Conservation (phyloP, 2,113 vertebrate genomes). For the Pogona vitticeps region DNA sequence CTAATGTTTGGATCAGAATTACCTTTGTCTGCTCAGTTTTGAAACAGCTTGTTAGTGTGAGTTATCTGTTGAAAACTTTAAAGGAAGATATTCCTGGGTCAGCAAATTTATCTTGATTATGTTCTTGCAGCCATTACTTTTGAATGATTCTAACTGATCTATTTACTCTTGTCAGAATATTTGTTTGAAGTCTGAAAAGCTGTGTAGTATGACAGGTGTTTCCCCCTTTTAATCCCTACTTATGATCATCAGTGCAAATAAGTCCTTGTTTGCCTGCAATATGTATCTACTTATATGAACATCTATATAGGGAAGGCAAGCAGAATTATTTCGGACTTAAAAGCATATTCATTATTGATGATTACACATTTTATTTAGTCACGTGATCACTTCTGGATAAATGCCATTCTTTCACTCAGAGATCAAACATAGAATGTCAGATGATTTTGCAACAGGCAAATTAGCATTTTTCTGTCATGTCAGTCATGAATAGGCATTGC, state of each 20-base stretch:
- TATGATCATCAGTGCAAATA: background rate
- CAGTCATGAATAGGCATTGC: constrained; percentile 14
- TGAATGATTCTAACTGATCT: constrained; percentile 46
- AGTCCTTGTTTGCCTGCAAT: background rate
- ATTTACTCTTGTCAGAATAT: constrained; percentile 15
- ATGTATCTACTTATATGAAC: background rate
- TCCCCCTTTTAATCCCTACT: background rate
- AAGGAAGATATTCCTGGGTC: constrained; percentile 34
- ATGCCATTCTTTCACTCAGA: constrained; percentile 26
- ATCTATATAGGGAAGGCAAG: background rate
- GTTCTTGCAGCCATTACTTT: constrained; percentile 39
- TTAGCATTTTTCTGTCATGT: constrained; percentile 14
- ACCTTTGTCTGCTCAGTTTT: constrained; percentile 40
- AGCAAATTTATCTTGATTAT: constrained; percentile 49
- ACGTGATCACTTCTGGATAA: constrained; percentile 17
- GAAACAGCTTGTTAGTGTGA: constrained; percentile 46
- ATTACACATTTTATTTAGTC: constrained; percentile 1
- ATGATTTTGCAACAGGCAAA: constrained; percentile 10
- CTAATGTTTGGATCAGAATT: constrained; percentile 43
- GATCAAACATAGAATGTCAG: constrained; percentile 13
- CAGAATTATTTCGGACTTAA: background rate
- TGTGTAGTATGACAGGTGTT: constrained; percentile 12
- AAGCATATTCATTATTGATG: background rate
- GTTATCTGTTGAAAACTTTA: constrained; percentile 55
- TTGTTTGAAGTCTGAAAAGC: constrained; percentile 11